These are phyloP conservation scores for Cryptoblepharus egeriae DNA, from an alignment of 2,797 vertebrate species.

Conservation along the genomic window DNA sequence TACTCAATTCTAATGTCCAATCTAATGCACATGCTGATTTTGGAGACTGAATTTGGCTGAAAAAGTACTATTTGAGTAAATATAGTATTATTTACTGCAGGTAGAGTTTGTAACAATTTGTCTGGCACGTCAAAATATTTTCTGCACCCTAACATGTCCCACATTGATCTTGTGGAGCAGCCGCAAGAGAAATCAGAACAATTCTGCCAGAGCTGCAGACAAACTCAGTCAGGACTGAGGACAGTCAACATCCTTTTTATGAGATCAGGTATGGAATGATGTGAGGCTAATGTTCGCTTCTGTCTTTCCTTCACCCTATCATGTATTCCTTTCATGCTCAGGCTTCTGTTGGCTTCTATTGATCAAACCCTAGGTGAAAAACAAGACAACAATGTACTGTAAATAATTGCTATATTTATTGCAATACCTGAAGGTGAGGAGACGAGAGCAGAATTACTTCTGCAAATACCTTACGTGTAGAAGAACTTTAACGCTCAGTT, in stretches of 20 bases:
- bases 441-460: not conserved
- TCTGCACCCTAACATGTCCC: not conserved
- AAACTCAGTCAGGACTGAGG: not conserved
- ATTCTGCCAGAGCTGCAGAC: not conserved
- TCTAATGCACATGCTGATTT: no score
- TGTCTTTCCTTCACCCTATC: accelerated
- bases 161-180: not conserved
- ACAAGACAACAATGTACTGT: not conserved
- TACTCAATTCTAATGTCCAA: no score
- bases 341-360: slow-evolving; percentile 9
- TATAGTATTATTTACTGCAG: not conserved
- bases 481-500: not conserved
- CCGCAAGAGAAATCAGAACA: not conserved
- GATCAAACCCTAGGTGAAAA: not conserved
- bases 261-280: slow-evolving; percentile 2
- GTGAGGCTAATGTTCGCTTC: not conserved
- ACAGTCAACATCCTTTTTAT: not conserved
- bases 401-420: not conserved
- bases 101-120: not conserved
- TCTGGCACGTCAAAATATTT: not conserved
- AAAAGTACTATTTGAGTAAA: no score
- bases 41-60: no score
- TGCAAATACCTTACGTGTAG: not conserved
- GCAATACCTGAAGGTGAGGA: accelerated
- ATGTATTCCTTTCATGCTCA: not conserved